Conservation (phyloP, 2,113 vertebrate species). For the Ammodytes dubius region DNA sequence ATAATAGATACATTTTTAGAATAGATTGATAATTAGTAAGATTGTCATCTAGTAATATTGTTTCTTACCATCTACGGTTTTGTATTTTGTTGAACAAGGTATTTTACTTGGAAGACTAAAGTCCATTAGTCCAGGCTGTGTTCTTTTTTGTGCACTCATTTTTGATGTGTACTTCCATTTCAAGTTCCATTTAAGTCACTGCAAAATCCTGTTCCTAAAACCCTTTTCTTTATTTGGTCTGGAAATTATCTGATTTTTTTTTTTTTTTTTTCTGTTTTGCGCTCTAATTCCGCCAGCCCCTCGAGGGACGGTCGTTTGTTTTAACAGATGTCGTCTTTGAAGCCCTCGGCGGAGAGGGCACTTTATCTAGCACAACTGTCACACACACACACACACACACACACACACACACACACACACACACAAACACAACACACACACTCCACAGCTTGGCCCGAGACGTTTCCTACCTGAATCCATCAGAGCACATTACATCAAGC, state of each 20-base stretch:
- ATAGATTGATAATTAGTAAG: background rate
- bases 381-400: conserved; percentile 17
- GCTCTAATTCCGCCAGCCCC: conserved; percentile 58
- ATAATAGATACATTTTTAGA: background rate
- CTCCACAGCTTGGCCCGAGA: conserved; percentile 56
- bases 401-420: too few species aligned
- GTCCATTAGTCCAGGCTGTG: conserved; percentile 44
- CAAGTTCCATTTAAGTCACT: conserved; percentile 40
- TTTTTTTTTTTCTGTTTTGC: conserved; percentile 34
- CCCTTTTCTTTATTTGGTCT: conserved; percentile 70
- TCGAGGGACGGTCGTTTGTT: conserved; percentile 70
- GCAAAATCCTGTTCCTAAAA: conserved; percentile 54
- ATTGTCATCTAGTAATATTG: conserved; percentile 4
- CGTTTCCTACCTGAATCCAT: conserved; percentile 72
- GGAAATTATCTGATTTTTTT: conserved; percentile 42
- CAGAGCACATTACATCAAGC: conserved; percentile 70
- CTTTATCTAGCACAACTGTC: conserved; percentile 71
- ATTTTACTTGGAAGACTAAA: conserved; percentile 31
- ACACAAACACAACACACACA: conserved; percentile 50
- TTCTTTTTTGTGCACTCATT: conserved; percentile 26
- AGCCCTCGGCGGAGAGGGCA: conserved; percentile 74
- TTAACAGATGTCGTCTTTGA: conserved; percentile 82
- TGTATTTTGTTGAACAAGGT: conserved; percentile 38
- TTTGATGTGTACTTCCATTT: conserved; percentile 54
- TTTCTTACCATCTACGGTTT: conserved; percentile 2